Base-by-base conservation (phyloP, 2,888 invertebrate genomes). In the Harpalus rufipes region DNA sequence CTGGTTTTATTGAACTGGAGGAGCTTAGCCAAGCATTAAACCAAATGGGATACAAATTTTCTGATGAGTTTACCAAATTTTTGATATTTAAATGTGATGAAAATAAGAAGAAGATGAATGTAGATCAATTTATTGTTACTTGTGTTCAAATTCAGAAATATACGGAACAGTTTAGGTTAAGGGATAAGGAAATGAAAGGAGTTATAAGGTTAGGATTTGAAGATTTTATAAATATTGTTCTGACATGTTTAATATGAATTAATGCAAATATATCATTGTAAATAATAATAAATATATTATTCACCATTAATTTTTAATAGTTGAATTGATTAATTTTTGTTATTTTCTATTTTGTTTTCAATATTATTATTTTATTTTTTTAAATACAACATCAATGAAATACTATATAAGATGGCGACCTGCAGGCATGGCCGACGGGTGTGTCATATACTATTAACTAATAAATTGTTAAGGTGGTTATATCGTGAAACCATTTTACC, bases 121-220 rank as follows among this genome's bases (percentile, higher is more conserved):
- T 98, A 58, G 98, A 98, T 91, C 94, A 95, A 88, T 98, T 98
- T 89, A 97, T 98, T 87, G 96, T 97, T 59, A 90, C 96, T 10
- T 97, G 97, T 90, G 96, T 98, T 8, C 96, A 97, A 92, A 94
- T 98, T 86, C 97, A 97, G 89, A 94, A 95, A 86, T 96, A 97
- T 87, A 97, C 95, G 44, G 98, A 98, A 89, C 96, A 97, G 21
- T 98, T 98, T 90, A 92, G 95, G 88, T 92, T 93, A 83, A 94
- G 96, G 81, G 98, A 98, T 90, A 93, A 93, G 0, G 94, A 96
- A 87, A 94, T 95, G 91, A 95, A 94, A 88, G 98, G 98, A 58
- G 92, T 94, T 7, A 97, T 98, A 81, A 95, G 95, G 1, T 95
- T 98, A 89, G 94, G 92, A 32, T 98, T 98, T 89, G 98, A 98